Base-by-base conservation (phyloP, 1,140 invertebrate genomes). In the Odontomachus brunneus region DNA sequence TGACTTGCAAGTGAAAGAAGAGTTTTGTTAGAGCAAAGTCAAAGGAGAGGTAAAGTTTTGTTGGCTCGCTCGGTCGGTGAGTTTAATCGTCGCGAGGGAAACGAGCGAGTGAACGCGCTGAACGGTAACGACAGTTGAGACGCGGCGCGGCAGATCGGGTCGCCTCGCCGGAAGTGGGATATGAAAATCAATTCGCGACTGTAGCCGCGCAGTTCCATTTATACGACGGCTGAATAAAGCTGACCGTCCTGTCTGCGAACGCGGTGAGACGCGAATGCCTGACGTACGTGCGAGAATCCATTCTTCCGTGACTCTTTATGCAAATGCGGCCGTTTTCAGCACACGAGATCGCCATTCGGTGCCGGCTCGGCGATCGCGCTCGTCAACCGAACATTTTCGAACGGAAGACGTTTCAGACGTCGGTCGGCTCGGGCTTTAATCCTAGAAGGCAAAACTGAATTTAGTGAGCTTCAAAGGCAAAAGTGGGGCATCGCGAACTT, bases 221-320 rank as follows among this genome's bases (percentile, higher is more conserved):
- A 73, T 44, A 57, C 62, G 60, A 84, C 67, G 33, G 55, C 82
- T 17, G 84, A 65, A 76, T 85, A 83, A 85, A 84, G 44, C 51
- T 49, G 49, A 57, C 49, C 44, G 49, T 71, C 51, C 38, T 19
- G 17, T 17, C 11, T 17, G 49, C 9, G 29, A 22, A 44, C 22
- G 29, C 29, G 14, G 38, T 19, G 48, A 65, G 19, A 22, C 44
- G 66, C 66, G 33, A 14, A 57, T n/a, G 67, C 51, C 49, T 62
- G 48, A 76, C 63, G 57, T 76, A 83, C 49, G 63, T 7, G 53
- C 48, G 29, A 49, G 63, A 84, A 74, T 87, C n/a, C 81, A 67
- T 84, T 87, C 86, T 87, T 87, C 51, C 85, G 86, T 88, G 82
- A 88, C 82, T 84, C 75, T 75, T 88, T 84, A 87, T 86, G 86